Base-by-base conservation (phyloP, 1,140 invertebrate genomes). In the Brachionus paranguensis region DNA sequence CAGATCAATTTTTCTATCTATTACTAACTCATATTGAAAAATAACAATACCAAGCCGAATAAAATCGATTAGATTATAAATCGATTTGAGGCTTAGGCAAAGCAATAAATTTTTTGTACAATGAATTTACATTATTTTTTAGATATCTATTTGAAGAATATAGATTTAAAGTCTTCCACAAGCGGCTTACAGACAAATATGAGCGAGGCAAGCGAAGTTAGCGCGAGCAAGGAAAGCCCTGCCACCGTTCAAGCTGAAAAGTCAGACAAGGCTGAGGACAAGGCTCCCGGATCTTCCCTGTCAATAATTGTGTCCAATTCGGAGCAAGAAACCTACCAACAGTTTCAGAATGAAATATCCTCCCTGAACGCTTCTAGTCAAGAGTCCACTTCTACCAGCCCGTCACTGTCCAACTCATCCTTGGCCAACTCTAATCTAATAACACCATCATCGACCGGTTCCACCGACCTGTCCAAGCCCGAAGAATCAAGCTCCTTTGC, bases 281-380 rank as follows among this genome's bases (percentile, higher is more conserved):
- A 24, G 12, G 27, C 24, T 29, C 11, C 43, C 8, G 47, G 2
- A 50, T 29, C 41, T 7, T 50, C 72, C 1, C 27, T 76, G 43
- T 76, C 72, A 11, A 76, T 76, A 47, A 76, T 76, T 24, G 72
- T 76, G 20, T 11, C 43, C 24, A 76, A 50, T 29, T 27, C 72
- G 10, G 27, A 24, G 14, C 72, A 76, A 76, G 72, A 76, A 50
- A 11, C 41, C 17, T 76, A 76, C 29, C 43, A 76, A 33, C 72
- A 76, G 47, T 76, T 76, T 50, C 72, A 76, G 43, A 47, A 76
- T 29, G 72, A 76, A 76, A 76, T 76, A 29, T 76, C 72, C 17
- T 76, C 72, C 5, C 12, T 76, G 27, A 76, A 76, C 11, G n/a
- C 70, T 43, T 43, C 20, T 60, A 60, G 53, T 60, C 53, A 60